These are phyloP conservation scores for Brachyhypopomus occidentalis DNA, from an alignment of 2,113 vertebrate genomes.

Conservation along the genomic window DNA sequence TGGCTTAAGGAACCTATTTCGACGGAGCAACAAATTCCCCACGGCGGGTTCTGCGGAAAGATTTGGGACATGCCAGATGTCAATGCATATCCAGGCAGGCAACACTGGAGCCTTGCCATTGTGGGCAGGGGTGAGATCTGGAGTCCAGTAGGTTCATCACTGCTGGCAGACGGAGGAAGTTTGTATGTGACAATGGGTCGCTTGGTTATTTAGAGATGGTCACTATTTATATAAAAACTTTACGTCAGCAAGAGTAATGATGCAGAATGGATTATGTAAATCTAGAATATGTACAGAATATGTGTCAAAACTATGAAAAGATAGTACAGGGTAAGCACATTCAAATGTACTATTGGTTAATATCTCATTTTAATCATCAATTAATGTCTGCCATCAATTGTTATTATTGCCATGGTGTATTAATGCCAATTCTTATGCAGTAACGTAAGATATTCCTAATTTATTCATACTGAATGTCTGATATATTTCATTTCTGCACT, in stretches of 20 bases:
- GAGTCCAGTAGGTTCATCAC: not conserved
- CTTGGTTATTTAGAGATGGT: too few species aligned
- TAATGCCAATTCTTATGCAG: not conserved
- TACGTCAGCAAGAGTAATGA: too few species aligned
- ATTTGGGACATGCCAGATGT: constrained; percentile 8
- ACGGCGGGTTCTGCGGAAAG: not conserved
- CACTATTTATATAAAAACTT: too few species aligned
- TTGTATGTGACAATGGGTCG: not conserved
- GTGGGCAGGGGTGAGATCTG: not conserved
- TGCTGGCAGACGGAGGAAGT: not conserved
- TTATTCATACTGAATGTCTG: not conserved
- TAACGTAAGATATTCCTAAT: not conserved
- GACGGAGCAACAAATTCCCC: constrained; percentile 6
- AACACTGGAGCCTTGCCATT: not conserved
- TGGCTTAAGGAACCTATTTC: constrained; percentile 47
- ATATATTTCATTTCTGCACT: not conserved
- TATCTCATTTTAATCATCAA: too few species aligned
- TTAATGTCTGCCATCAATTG: not conserved
- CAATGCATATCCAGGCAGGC: constrained; percentile 7
- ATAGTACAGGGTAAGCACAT: not conserved
- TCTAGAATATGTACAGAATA: not conserved
- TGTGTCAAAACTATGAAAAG: too few species aligned
- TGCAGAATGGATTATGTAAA: too few species aligned
- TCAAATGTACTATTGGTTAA: not conserved
- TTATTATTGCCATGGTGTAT: not conserved